Base-by-base conservation (phyloP, 1,140 invertebrate genomes). In the Dendrolimus kikuchii region DNA sequence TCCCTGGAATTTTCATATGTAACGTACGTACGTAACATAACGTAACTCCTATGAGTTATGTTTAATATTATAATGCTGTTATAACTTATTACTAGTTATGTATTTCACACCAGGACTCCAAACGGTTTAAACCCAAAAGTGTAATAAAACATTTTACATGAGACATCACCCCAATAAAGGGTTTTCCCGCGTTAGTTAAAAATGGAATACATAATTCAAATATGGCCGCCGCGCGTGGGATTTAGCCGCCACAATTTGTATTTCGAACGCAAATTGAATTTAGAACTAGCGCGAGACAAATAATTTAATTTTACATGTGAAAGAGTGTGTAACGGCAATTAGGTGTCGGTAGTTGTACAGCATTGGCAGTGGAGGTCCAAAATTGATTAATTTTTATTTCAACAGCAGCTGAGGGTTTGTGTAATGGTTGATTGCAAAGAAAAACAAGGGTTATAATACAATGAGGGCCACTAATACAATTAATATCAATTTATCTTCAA, bases 401-500 rank as follows among this genome's bases (percentile, higher is more conserved):
- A 40, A 51, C 47, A 40, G 51, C 38, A 40, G 49, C 45, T 60
- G 55, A 60, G 56, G 58, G 51, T 59, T 70, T 71, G 50, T 54
- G 51, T 60, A 70, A 72, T 55, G 43, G 54, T 74, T 81, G 71
- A 81, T 85, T 83, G 72, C 74, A 67, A 78, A 80, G 77, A 77
- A 81, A 85, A 85, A 86, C 79, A 83, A 77, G 73, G 82, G 78
- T 73, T 60, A 50, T 10, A 55, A 66, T 60, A 55, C 55, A 63
- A 64, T 71, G 59, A 64, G 71, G 71, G 80, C 63, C 72, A 71
- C 68, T 83, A 83, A 86, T 67, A 73, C 76, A 86, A 86, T 86
- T 86, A 83, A 83, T 86, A 86, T 83, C 78, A 83, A 83, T 86
- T 86, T 81, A 71, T 52, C 45, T 51, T 23, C 44, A 51, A 45